These are phyloP conservation scores for Ciona savignyi DNA, from an alignment of 23 tunicate species.

Conservation along the genomic window DNA sequence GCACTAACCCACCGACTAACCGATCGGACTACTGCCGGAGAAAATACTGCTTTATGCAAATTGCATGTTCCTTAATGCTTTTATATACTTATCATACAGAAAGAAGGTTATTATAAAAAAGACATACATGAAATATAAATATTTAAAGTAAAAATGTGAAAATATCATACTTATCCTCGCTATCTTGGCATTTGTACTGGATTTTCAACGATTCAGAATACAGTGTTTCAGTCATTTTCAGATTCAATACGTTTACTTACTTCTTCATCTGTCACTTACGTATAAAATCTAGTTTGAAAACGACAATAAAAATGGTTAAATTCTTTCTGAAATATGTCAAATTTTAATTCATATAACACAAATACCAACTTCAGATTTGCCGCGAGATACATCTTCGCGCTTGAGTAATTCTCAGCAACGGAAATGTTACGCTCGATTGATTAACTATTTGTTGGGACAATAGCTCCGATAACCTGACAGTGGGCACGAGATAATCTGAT, in stretches of 20 bases:
- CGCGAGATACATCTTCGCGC: background rate
- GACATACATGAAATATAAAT: background rate
- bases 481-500: too few species aligned
- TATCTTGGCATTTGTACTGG: conserved; percentile 56
- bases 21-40: too few species aligned
- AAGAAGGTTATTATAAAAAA: background rate
- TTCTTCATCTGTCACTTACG: too few species aligned
- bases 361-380: background rate
- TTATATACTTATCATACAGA: background rate
- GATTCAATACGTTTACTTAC: too few species aligned
- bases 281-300: too few species aligned
- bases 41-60: background rate
- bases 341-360: too few species aligned
- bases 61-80: background rate
- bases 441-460: too few species aligned
- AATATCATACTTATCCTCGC: conserved; percentile 81
- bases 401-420: background rate
- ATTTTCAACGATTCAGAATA: conserved; percentile 62
- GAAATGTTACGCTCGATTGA: background rate
- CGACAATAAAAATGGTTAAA: too few species aligned
- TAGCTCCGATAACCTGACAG: too few species aligned
- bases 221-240: conserved; percentile 85
- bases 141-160: too few species aligned
- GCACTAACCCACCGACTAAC: too few species aligned
- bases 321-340: too few species aligned